These are phyloP conservation scores for Drepana arcuata DNA, from an alignment of 1,140 invertebrate genomes.

Conservation along the genomic window DNA sequence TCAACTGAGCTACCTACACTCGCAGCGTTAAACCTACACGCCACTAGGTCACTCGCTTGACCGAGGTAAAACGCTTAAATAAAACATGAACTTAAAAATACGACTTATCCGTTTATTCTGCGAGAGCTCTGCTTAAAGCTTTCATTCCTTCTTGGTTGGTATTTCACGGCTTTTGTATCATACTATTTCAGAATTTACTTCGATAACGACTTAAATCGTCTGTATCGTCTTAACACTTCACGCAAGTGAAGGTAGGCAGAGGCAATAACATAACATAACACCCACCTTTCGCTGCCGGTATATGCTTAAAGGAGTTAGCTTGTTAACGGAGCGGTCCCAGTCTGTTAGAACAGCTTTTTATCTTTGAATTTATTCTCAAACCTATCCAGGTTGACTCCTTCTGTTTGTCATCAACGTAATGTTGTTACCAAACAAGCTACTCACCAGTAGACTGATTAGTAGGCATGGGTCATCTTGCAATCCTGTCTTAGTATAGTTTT, in stretches of 20 bases:
- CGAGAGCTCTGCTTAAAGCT: not conserved
- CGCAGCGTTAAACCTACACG: conserved; percentile 12
- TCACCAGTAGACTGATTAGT: too few relatives aligned
- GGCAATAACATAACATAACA: conserved; percentile 4
- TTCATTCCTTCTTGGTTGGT: not conserved
- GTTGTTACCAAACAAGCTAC: too few relatives aligned
- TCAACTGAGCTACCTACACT: conserved; percentile 25
- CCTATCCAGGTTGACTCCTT: too few relatives aligned
- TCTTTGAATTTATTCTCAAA: too few relatives aligned
- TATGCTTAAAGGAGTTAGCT: too few relatives aligned
- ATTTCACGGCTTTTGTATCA: not conserved
- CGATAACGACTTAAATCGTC: not conserved
- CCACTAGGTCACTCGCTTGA: conserved; percentile 14
- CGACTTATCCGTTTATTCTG: too few relatives aligned
- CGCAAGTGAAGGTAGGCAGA: not conserved
- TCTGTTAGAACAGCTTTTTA: too few relatives aligned
- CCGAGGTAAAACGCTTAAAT: conserved; percentile 11
- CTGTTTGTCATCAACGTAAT: too few relatives aligned
- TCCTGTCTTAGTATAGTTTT: too few relatives aligned
- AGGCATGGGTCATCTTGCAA: too few relatives aligned
- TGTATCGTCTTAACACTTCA: not conserved
- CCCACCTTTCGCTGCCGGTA: too few relatives aligned
- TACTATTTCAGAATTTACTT: not conserved
- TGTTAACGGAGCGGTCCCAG: too few relatives aligned
- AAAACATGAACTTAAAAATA: conserved; percentile 15